Conservation (phyloP, 1,140 invertebrate genomes). For the Lepidostoma basale region DNA sequence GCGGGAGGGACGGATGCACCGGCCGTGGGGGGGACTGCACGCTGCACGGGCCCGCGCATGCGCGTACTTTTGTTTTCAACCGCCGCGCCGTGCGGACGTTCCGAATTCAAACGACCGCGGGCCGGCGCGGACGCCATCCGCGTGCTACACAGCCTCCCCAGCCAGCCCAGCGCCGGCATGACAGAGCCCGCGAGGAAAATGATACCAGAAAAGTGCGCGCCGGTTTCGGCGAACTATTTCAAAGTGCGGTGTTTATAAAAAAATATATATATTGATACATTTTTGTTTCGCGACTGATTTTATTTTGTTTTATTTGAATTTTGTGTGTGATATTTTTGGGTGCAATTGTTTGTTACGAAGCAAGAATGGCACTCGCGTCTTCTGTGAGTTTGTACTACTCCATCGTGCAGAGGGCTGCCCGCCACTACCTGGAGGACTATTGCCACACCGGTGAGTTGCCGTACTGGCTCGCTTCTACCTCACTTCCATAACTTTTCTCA, state of each 20-base stretch:
- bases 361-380: conserved; percentile 60
- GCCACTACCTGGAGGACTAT: conserved; percentile 61
- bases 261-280: conserved; percentile 4
- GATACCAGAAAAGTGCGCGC: background rate
- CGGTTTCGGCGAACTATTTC: conserved; percentile 2
- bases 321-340: conserved; percentile 26
- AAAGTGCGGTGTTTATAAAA: conserved; percentile 25
- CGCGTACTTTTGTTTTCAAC: conserved; percentile 31
- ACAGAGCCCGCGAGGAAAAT: background rate
- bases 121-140: conserved; percentile 31
- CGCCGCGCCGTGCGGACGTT: conserved; percentile 27
- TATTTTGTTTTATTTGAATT: conserved; percentile 19
- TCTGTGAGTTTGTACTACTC: conserved; percentile 62
- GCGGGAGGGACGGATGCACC: background rate
- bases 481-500: background rate
- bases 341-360: conserved; percentile 40
- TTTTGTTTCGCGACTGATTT: conserved; percentile 18
- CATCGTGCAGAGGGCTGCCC: conserved; percentile 60
- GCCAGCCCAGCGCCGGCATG: background rate
- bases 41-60: conserved; percentile 19
- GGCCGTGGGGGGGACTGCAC: background rate
- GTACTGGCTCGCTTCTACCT: background rate
- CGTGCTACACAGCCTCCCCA: background rate
- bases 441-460: conserved; percentile 57
- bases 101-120: conserved; percentile 29